Base-by-base conservation (phyloP, 1,140 invertebrate genomes). In the Drosophila rhopaloa region DNA sequence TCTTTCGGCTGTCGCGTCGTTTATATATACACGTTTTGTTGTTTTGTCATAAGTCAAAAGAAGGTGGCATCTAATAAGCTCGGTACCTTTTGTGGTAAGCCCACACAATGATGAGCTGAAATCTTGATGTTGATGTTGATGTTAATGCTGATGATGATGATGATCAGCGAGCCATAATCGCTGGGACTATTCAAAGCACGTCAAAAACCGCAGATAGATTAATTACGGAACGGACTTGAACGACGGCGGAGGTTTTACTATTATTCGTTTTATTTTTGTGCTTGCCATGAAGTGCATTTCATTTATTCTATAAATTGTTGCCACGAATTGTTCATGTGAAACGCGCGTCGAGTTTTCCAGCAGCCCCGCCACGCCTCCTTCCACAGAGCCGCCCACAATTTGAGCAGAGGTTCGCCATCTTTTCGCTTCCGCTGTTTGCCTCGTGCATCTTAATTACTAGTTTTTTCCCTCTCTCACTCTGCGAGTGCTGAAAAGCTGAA, bases 221-320 rank as follows among this genome's bases (percentile, higher is more conserved):
- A 86, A 86, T 86, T 86, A 86, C 82, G 79, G 66, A 68, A 70
- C 71, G 61, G 80, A 79, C 82, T 79, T 73, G 74, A 55, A 66
- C 57, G 41, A 62, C 46, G 50, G 7, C 48, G 48, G 47, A 46
- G 55, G 50, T 47, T 56, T 55, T 37, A 35, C 35, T 44, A 57
- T 11, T 47, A 37, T n/a, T 50, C 13, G 8, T 35, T 19, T 24
- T 14, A 16, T 13, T 48, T 60, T 63, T 63, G 24, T 66, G 19
- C 43, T 85, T 76, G 82, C 79, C 82, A 86, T 86, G 82, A 85
- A 88, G 79, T 86, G 82, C 83, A 86, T 88, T 86, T 82, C 82
- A 86, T 86, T 88, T 88, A 83, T 86, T 86, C 67, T 86, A 86
- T 76, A 83, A 89, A 89, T 88, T 89, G 88, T 89, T 79, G 84